Evolutionary conservation across 2,888 invertebrate species (phyloP).

Genomic region (Drosophila vallismaia): DNA sequence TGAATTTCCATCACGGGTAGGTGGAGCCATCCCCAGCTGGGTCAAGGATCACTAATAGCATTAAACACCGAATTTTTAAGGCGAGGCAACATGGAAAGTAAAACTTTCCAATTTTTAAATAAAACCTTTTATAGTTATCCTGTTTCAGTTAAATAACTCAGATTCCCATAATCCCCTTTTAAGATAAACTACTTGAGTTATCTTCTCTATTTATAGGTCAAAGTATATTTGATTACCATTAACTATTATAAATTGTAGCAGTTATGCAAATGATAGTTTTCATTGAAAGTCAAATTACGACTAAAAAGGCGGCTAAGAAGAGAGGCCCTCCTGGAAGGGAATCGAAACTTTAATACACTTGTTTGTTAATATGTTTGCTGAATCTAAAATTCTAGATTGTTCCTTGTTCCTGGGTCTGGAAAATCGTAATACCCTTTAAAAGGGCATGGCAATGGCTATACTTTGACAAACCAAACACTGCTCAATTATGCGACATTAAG

Average conservation of each 20-base stretch:
- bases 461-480: neutral
- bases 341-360: no score
- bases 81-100: neutral
- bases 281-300: neutral
- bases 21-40: slow-evolving; percentile 30
- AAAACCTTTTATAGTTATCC: slow-evolving; percentile 1
- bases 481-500: slow-evolving; percentile 3
- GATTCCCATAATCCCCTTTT: neutral
- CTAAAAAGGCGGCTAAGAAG: neutral
- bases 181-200: neutral
- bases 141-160: neutral
- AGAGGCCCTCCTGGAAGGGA: no score
- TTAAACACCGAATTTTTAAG: slow-evolving; percentile 9
- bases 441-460: neutral
- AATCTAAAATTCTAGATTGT: neutral
- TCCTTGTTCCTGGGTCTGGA: neutral
- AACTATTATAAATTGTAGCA: neutral
- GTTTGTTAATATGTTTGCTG: no score
- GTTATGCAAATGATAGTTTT: neutral
- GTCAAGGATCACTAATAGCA: slow-evolving; percentile 41
- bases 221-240: neutral
- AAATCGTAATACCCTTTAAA: neutral
- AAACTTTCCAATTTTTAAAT: slow-evolving; percentile 2
- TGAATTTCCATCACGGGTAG: slow-evolving; percentile 62
- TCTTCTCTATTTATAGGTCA: neutral